These are phyloP conservation scores for Ascidia mentula DNA, from an alignment of 23 tunicate genomes.

Conservation along the genomic window DNA sequence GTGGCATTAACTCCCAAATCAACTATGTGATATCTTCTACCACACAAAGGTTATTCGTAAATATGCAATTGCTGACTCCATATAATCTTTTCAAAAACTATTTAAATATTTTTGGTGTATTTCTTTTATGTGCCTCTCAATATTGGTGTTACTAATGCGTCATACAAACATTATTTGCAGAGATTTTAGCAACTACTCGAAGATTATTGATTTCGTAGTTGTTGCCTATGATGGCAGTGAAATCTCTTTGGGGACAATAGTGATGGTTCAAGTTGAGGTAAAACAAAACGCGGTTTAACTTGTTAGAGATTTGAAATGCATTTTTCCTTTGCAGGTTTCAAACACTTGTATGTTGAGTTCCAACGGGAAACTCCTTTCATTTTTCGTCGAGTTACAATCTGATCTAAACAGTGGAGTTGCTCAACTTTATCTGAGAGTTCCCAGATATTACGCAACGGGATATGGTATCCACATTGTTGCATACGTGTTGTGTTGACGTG, in stretches of 20 bases:
- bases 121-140: too few relatives aligned
- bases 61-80: too few relatives aligned
- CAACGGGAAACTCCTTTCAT: neutral
- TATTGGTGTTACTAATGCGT: too few relatives aligned
- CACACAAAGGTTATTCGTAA: neutral
- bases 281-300: neutral
- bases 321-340: slow-evolving; percentile 13
- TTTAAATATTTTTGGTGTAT: too few relatives aligned
- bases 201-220: slow-evolving; percentile 15
- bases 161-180: neutral
- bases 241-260: slow-evolving; percentile 9
- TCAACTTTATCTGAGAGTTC: slow-evolving; percentile 15
- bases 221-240: slow-evolving; percentile 17
- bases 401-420: neutral
- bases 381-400: neutral
- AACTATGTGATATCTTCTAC: neutral
- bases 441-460: slow-evolving; percentile 5
- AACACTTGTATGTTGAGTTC: slow-evolving; percentile 21
- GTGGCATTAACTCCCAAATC: slow-evolving; percentile 3
- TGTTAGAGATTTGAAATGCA: neutral
- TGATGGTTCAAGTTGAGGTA: slow-evolving; percentile 18
- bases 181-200: neutral
- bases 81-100: too few relatives aligned
- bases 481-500: too few relatives aligned
- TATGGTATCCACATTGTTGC: too few relatives aligned